Evolutionary conservation across 1,140 invertebrate genomes (phyloP), one percentile per base, ranked within the genome.

Genomic region (Drosophila grimshawi): DNA sequence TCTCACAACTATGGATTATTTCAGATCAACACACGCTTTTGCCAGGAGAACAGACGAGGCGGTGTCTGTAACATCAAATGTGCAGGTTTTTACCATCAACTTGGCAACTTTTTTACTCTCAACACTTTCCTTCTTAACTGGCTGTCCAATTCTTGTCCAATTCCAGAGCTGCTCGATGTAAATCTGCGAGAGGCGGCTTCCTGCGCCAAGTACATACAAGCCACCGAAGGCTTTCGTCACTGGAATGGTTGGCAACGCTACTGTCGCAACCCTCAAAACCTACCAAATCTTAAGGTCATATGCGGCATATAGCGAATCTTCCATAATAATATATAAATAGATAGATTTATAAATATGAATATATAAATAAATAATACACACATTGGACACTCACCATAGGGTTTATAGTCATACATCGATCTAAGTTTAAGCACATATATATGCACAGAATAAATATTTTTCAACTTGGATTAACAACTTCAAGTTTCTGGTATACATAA

Each of bases 1-100:
- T 95, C 94, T 68, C 94, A 93, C 67, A 95, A 93, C 70, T 95
- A 94, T 53, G 96, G 96, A n/a, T 82, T 96, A 1, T 95, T 96
- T 71, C 96, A 95, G 68, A 90, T 91, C 60, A 80, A 75, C 48
- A 86, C 78, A 29, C 73, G 81, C 1, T 88, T 71, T 46, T 91
- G 90, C 43, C 78, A 74, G 52, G 63, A 80, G 48, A 64, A 53
- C 10, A 65, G 80, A 27, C 77, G 73, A 3, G 85, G 80, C 3
- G 80, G 81, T 65, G 46, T 62, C 5, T 92, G 91, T 52, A 86
- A 92, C 62, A 43, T 88, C 27, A 75, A 80, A 46, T 92, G 91
- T 57, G 80, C 79, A 80, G 75, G 91, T 90, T 10, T 7, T 11
- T 19, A 29, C 37, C 2, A 8, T 4, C 33, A 7, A 37, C 27